phyloP scores from a whole-genome alignment of 2,888 invertebrate species.

The Leptopterna dolabrata region DNA sequence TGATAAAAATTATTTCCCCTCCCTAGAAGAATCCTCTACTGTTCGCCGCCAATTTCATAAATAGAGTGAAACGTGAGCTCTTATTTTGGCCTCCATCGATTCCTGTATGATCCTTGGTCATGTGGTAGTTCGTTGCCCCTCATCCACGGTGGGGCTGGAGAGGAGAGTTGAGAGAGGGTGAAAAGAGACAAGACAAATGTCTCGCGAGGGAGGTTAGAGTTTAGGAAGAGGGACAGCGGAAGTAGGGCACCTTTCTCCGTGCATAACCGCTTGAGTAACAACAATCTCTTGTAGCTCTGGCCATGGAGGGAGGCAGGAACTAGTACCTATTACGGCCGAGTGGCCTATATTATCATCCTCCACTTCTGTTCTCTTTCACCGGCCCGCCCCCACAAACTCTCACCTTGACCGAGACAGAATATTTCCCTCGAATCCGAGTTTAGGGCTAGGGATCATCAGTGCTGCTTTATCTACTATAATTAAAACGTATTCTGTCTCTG shows the following conservation, averaged over 20 bases:
- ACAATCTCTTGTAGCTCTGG: constrained; percentile 29
- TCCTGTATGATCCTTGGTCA: not conserved
- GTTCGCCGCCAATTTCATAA: too few species aligned
- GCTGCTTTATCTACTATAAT: too few species aligned
- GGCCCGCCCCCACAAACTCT: constrained; percentile 28
- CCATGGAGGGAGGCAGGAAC: constrained; percentile 25
- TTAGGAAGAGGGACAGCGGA: constrained; percentile 51
- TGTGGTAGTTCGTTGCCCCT: not conserved
- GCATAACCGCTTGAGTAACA: constrained; percentile 51
- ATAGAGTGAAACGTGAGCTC: too few species aligned
- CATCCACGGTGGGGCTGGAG: not conserved
- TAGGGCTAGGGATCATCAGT: not conserved
- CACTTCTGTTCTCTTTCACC: not conserved
- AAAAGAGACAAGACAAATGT: not conserved
- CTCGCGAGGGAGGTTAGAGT: constrained; percentile 14
- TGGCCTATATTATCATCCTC: constrained; percentile 32
- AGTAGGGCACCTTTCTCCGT: constrained; percentile 52
- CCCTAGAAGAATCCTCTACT: too few species aligned
- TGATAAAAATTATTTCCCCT: too few species aligned
- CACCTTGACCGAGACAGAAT: constrained; percentile 25
- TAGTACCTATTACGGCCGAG: constrained; percentile 41
- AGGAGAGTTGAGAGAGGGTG: not conserved
- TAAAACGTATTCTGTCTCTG: too few species aligned
- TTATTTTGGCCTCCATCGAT: not conserved
- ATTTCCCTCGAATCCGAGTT: not conserved